Evolutionary conservation across 2,113 vertebrate genomes (phyloP), one percentile per base, ranked within the genome.

Genomic region (Guaruba guarouba): DNA sequence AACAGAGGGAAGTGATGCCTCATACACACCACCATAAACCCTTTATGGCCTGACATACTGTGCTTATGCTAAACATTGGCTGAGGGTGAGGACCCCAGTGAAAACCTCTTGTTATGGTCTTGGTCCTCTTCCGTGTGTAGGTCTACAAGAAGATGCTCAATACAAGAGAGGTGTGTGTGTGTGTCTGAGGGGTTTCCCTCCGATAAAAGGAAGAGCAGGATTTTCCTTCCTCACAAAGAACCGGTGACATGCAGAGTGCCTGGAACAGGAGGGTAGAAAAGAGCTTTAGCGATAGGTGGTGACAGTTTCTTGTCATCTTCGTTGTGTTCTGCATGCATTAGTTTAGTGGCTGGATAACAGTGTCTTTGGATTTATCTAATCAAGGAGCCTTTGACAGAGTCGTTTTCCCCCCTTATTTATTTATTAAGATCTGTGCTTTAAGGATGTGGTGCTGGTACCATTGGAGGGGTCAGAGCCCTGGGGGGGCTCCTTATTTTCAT

Each of bases 231-330:
- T 67, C 80, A 24, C 77, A 24, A 15, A 88, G 94, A 37, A 22
- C 17, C 23, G 17, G 70, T 27, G 74, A 48, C n/a, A 61, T 5
- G 70, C 82, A 57, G 80, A 2, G 68, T 33, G 64, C 35, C 67
- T 79, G 66, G 7, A 59, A 23, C 52, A 48, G 79, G 90, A 92
- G 69, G 20, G 75, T 25, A 16, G 71, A 44, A 78, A 68, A 57
- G 37, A 25, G 70, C 82, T 66, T 82, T 46, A 80, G 75, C 90
- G 46, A 59, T 74, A 77, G 94, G 90, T 94, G 95, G 59, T 92
- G 94, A 86, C 88, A 77, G 92, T 64, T 93, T 20, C 96, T 93
- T 82, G 93, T 92, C 61, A 52, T 69, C 41, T 75, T 76, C 46
- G 15, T 63, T 63, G 41, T 28, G 22, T 74, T 59, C 74, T 46